Evolutionary conservation across 2,113 vertebrate species (phyloP), one percentile per base, ranked within the genome.

Genomic region (Mixornis gularis): DNA sequence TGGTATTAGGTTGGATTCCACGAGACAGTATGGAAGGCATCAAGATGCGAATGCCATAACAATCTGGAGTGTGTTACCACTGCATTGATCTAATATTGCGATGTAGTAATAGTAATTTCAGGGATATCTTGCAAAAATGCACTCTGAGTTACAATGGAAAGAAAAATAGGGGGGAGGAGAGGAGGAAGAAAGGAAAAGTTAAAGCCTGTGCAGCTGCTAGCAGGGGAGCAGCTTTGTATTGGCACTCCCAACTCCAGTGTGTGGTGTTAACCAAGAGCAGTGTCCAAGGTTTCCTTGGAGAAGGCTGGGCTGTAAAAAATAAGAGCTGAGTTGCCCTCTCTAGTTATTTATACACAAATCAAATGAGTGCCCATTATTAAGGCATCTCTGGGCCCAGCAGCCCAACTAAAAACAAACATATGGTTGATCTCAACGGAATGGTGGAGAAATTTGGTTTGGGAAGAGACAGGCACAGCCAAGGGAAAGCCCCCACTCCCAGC

Each of bases 11-110:
- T 81, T 85, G 58, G 91, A 96, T 92, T 96, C 92, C 94, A 89
- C 74, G n/a, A 85, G 96, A 92, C 87, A 94, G 94, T 91, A 96
- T 96, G 95, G 95, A 96, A 95, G 95, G 94, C 96, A 96, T 95
- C 94, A 96, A 94, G 87, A 94, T 82, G 89, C 0, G 25, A 93
- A 96, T 96, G 91, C 94, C 94, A 41, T 89, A 93, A 93, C 95
- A 96, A 96, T 96, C 94, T 96, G 96, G 95, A 95, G 58, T 85
- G 92, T 92, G 95, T 96, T 96, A 95, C 92, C 89, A 79, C 80
- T 62, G 92, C 94, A 91, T 91, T 94, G 95, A 96, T 94, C 94
- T 96, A 95, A 94, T 91, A 96, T 93, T 92, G 85, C 5, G 0
- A 94, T 82, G 81, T 79, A 94, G 92, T 94, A 92, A 94, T 89